Base-by-base conservation (phyloP, 2,113 vertebrate genomes). In the Ifrita kowaldi region DNA sequence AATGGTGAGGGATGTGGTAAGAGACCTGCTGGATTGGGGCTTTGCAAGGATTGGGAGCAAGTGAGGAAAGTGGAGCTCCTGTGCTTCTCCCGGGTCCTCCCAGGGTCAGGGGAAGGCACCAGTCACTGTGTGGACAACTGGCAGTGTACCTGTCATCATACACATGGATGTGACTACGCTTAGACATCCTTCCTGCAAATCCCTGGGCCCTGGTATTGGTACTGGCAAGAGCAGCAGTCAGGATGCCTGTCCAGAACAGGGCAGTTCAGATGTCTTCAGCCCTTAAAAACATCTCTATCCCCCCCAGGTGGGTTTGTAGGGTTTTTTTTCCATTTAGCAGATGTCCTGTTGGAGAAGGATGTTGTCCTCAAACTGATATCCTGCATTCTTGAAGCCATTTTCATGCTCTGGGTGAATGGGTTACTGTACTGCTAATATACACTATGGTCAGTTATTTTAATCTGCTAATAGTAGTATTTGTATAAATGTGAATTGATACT, bases 161-260 rank as follows among this genome's bases (percentile, higher is more conserved):
- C 16, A 14, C 11, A 3, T 24, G 49, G 41, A 18, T 60, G 23
- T 28, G n/a, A 13, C 39, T 47, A 2, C 0, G 3, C 14, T 13
- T 70, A 19, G 28, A 39, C 17, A 6, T 33, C 50, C 47, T 49
- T 68, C 68, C 44, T 86, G 30, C 27, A 47, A 27, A 70, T 30
- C 42, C 52, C 26, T 63, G n/a, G 14, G 8, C 53, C 28, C 30
- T 46, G 30, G 22, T 46, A 5, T 17, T 50, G 55, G 27, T 27
- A 9, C 44, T 60, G 59, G 7, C 35, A 59, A 62, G 69, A 57
- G 27, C 47, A 69, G 39, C 5, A 3, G 2, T 32, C 42, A 30
- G 42, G 22, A 14, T 50, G 28, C 37, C 60, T 74, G 73, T 22
- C 7, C 23, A 13, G 47, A 57, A 9, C 47, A 49, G 44, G 47